Base-by-base conservation (phyloP, 2,113 vertebrate genomes). In the Bufo gargarizans region DNA sequence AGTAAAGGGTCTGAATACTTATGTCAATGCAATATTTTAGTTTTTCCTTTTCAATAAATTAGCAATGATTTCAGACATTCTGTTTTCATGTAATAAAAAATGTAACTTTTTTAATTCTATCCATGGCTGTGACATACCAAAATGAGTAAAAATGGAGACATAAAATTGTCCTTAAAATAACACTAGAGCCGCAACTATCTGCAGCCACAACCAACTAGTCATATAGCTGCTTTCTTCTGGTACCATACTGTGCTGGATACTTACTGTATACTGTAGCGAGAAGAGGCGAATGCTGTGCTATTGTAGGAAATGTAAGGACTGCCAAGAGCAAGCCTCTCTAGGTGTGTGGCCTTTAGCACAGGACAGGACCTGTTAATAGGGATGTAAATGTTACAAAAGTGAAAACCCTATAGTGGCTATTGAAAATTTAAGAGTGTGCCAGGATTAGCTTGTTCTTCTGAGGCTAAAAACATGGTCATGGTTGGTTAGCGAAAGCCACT, bases 401-500 rank as follows among this genome's bases (percentile, higher is more conserved):
- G 33, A 59, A 80, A 58, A 43, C 47, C 78, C 56, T 81, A 4
- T 17, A 45, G 22, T 14, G 61, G 77, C 12, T 8, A 58, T 22
- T 13, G 7, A 55, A 20, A 43, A 45, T 4, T 22, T 78, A 20
- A 33, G 53, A 19, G n/a, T 43, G 20, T 81, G 56, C 78, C 78
- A 81, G 55, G 56, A 61, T 58, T 81, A 61, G 56, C 33, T 45
- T 61, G 22, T 59, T 43, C 78, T 81, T 81, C 78, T 43, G 56
- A 59, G 56, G 56, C 55, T 81, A 45, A 81, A 61, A 59, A 59
- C 53, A 61, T 81, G 61, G 78, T 61, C 78, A 81, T 61, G 56
- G 78, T 61, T 81, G 55, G 78, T 81, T 61, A 81, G 78, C 45
- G 78, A 61, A 33, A 81, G 78, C n/a, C 55, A 61, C 56, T 81